Evolutionary conservation across 2,113 vertebrate genomes (phyloP).

Genomic region (Speoplatyrhinus poulsoni): DNA sequence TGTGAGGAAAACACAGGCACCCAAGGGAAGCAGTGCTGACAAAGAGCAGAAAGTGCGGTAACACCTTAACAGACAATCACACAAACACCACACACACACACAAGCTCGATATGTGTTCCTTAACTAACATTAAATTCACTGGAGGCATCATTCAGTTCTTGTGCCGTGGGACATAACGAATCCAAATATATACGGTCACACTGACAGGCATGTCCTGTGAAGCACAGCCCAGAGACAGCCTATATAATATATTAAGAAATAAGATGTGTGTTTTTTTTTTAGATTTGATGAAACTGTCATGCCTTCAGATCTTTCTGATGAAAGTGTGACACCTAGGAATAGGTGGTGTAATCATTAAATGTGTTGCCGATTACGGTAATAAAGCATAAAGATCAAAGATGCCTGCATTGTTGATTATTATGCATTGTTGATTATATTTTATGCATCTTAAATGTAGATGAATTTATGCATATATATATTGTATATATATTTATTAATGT

Average conservation of each 20-base stretch:
- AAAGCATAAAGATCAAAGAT: too few species aligned
- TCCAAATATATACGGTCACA: slow-evolving; percentile 35
- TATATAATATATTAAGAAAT: too few species aligned
- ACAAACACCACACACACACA: slow-evolving; percentile 14
- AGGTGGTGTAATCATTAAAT: too few species aligned
- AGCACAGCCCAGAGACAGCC: too few species aligned
- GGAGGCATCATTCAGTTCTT: slow-evolving; percentile 30
- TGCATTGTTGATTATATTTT: background rate
- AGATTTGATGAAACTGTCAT: too few species aligned
- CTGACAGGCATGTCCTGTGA: too few species aligned
- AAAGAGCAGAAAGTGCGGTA: slow-evolving; percentile 61
- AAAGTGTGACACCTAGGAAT: too few species aligned
- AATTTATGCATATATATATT: background rate
- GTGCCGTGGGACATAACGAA: slow-evolving; percentile 45
- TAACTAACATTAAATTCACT: slow-evolving; percentile 42
- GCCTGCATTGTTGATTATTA: too few species aligned
- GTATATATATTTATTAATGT: background rate
- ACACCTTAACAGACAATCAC: slow-evolving; percentile 59
- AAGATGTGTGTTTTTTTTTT: too few species aligned
- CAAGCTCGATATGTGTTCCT: slow-evolving; percentile 1
- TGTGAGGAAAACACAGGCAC: slow-evolving; percentile 67
- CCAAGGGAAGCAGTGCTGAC: slow-evolving; percentile 59
- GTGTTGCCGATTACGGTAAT: too few species aligned
- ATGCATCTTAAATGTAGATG: too few species aligned
- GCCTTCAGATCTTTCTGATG: too few species aligned